phyloP scores from a whole-genome alignment of 2,797 vertebrate genomes.

The Coregonus sp. region DNA sequence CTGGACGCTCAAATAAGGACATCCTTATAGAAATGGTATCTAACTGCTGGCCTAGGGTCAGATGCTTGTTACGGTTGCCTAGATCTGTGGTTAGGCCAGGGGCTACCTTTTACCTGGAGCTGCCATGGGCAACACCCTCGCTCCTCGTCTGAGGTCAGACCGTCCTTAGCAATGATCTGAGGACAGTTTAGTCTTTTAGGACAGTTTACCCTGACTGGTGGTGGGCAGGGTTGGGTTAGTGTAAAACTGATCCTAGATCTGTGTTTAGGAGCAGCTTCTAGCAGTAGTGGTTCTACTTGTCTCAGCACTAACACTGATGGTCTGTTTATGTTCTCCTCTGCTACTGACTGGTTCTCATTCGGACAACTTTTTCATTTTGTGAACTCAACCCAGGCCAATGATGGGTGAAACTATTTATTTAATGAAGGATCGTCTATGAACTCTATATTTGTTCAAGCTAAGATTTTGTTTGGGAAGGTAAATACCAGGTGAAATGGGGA shows the following conservation, averaged over 20 bases:
- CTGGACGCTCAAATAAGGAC: background rate
- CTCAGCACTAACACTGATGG: background rate
- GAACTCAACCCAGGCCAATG: slow-evolving; percentile 20
- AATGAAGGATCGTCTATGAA: slow-evolving; percentile 31
- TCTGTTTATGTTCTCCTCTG: background rate
- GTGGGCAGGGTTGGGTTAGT: background rate
- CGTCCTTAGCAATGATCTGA: slow-evolving; percentile 3
- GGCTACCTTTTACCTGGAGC: background rate
- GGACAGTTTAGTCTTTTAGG: background rate
- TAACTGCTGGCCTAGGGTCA: background rate
- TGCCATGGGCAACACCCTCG: background rate
- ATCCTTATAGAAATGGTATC: background rate
- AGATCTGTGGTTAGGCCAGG: background rate
- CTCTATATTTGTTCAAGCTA: background rate
- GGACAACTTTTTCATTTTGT: slow-evolving; percentile 32
- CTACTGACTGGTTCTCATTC: background rate
- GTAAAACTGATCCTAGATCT: background rate
- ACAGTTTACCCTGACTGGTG: background rate
- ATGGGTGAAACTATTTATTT: background rate
- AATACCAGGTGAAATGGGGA: background rate
- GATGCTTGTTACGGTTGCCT: background rate
- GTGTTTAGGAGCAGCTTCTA: background rate
- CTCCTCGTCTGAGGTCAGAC: slow-evolving; percentile 1
- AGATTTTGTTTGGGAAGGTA: slow-evolving; percentile 4
- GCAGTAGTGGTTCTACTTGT: background rate